Base-by-base conservation (phyloP, 2,888 invertebrate species). In the Platypus cylindrus region DNA sequence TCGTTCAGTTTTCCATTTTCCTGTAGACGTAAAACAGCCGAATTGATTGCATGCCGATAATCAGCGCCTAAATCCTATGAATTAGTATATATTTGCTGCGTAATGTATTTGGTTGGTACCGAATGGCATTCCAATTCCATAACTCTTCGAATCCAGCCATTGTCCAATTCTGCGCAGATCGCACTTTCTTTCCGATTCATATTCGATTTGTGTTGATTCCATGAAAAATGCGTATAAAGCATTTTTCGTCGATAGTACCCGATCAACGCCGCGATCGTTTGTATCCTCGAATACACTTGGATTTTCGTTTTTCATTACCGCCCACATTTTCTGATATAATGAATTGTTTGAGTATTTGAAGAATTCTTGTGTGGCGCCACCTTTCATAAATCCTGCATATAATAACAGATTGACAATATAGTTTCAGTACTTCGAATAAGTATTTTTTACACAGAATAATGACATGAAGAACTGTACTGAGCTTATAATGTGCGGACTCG, bases 191-290 rank as follows among this genome's bases (percentile, higher is more conserved):
- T 89, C 82, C 34, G 84, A 70, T 49, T 79, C 80, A 60, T 93
- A 98, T 60, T 98, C 95, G 44, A 97, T 80, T 3, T 84, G 82
- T 0, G 91, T 83, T 2, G 91, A 93, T 65, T 98, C 97, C 89
- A 95, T 94, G 31, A 98, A 69, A 59, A 84, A 97, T 2, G 97
- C 97, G 58, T 91, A 98, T 29, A 69, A 67, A 37, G 78, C 71
- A 37, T 81, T 73, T 58, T 82, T 83, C 11, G 75, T 77, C 56
- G 77, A 79, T 33, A 72, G 52, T 0, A 94, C 94, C 42, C 87
- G 68, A 8, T 86, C 80, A 1, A 89, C 77, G 9, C 44, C 44
- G 28, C 37, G 41, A 14, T 34, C 44, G 18, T 91, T 94, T 48
- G 70, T 78, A 40, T 71, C 73, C 4, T 79, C 76, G 58, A 90